Conservation (phyloP, 2,113 vertebrate genomes). For the Calidris pugnax region DNA sequence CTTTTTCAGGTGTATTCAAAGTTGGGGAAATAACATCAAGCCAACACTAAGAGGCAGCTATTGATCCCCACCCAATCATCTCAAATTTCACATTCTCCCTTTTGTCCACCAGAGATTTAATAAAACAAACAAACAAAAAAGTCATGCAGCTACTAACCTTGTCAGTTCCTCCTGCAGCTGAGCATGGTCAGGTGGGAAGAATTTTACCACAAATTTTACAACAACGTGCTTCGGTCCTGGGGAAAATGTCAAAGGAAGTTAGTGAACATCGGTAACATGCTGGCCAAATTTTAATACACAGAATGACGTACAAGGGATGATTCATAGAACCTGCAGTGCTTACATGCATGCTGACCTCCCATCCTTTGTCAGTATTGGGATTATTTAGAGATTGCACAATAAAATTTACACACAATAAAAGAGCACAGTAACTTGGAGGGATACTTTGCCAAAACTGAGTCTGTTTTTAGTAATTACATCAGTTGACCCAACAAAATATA, state of each 20-base stretch:
- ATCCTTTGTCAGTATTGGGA: not conserved
- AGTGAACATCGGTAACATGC: not conserved
- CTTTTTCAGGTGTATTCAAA: not conserved
- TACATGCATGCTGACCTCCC: not conserved
- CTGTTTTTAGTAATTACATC: not conserved
- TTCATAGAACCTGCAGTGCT: not conserved
- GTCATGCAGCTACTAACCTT: conserved; percentile 78
- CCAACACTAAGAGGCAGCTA: not conserved
- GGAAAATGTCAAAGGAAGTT: not conserved
- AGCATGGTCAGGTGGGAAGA: conserved; percentile 94
- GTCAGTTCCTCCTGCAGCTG: conserved; percentile 97
- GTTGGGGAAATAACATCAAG: not conserved
- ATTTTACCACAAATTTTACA: conserved; percentile 96
- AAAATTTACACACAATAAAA: not conserved
- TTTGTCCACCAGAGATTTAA: not conserved
- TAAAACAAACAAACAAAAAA: not conserved
- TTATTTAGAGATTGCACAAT: not conserved
- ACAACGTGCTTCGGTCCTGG: conserved; percentile 90
- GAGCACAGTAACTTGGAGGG: not conserved
- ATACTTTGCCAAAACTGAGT: not conserved
- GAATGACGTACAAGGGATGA: not conserved
- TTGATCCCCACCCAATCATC: not conserved
- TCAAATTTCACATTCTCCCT: not conserved
- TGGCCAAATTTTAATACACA: not conserved
- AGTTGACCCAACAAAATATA: not conserved